phyloP scores from a whole-genome alignment of 2,797 vertebrate species.

The Tapera naevia region DNA sequence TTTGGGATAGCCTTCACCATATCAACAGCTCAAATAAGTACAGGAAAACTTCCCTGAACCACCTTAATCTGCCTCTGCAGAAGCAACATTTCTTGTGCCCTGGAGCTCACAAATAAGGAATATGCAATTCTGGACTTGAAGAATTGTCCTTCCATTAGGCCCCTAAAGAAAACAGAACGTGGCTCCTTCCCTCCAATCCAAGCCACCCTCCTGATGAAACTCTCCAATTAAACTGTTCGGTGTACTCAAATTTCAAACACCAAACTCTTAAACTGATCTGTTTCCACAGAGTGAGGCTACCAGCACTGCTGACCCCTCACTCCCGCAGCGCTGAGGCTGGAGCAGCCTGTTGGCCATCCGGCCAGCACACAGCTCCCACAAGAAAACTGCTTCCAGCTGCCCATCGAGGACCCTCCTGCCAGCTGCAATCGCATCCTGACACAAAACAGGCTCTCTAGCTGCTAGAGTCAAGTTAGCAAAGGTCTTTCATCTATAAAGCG shows the following conservation, averaged over 20 bases:
- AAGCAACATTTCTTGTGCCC: not conserved
- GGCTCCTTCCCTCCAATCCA: too few relatives aligned
- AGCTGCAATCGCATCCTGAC: not conserved
- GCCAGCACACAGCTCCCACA: accelerated
- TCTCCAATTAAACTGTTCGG: not conserved
- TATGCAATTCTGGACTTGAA: not conserved
- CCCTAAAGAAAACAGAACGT: not conserved
- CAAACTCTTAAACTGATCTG: not conserved
- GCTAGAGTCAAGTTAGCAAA: not conserved
- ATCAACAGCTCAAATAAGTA: not conserved
- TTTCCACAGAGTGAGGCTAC: not conserved
- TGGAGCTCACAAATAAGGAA: not conserved
- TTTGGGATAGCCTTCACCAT: accelerated
- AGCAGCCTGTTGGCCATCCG: not conserved
- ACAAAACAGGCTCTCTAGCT: not conserved
- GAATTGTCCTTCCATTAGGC: not conserved
- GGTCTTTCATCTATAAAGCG: not conserved
- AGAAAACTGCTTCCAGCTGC: not conserved
- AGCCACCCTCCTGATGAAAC: not conserved
- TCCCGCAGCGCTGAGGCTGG: not conserved
- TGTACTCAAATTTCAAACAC: not conserved
- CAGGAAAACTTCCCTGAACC: not conserved
- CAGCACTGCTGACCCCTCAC: not conserved
- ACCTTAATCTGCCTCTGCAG: not conserved
- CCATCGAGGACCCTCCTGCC: not conserved